Percentiles rank a stretch among this genome's conserved stretches.
phyloP scores from a whole-genome alignment of 2,113 vertebrate genomes.

The Larimichthys polyactis region DNA sequence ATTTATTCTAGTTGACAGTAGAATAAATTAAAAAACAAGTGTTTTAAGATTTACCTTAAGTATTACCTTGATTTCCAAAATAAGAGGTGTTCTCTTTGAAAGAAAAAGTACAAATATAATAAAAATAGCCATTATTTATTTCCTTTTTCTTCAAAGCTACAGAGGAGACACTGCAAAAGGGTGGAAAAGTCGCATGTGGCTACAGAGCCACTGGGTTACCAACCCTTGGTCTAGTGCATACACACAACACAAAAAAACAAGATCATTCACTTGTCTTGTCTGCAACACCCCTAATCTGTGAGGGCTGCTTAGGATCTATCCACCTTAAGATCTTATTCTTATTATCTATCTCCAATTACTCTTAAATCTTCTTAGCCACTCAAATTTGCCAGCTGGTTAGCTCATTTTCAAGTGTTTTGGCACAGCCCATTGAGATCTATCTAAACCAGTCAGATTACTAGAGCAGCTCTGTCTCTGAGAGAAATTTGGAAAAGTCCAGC shows the following conservation, averaged over 20 bases:
- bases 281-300: constrained; percentile 1
- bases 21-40: no score
- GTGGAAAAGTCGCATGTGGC: no score
- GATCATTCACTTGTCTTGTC: neutral
- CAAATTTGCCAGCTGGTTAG: constrained; percentile 7
- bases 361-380: neutral
- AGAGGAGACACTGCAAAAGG: no score
- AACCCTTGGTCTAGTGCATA: neutral
- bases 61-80: no score
- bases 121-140: no score
- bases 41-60: no score
- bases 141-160: no score
- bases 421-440: constrained; percentile 20
- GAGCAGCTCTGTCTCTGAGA: constrained; percentile 2
- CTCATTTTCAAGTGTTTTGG: constrained; percentile 1
- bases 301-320: neutral
- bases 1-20: no score
- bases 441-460: constrained; percentile 9
- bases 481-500: constrained; percentile 26
- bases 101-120: no score
- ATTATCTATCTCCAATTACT: constrained; percentile 2
- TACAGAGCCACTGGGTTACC: no score
- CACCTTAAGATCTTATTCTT: neutral
- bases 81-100: no score
- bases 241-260: neutral